These are phyloP conservation scores for Drosophila pallidifrons DNA, from an alignment of 1,140 invertebrate genomes.

Conservation along the genomic window DNA sequence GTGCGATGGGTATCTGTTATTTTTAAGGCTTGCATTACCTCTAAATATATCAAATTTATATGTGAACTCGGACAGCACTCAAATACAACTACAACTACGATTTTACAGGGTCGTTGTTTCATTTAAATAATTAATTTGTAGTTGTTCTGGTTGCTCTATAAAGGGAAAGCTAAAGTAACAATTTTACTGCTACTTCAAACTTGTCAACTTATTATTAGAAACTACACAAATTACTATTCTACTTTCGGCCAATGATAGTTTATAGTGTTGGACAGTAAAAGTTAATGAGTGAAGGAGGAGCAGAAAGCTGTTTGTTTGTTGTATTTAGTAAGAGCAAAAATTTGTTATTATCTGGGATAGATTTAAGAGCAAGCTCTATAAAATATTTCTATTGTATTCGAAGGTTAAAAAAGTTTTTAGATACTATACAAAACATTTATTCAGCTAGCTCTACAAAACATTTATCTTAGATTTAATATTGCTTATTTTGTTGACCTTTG, in stretches of 20 bases:
- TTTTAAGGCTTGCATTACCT: background rate
- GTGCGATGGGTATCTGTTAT: background rate
- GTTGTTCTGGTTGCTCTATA: background rate
- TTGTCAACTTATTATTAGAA: conserved; percentile 3
- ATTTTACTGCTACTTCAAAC: background rate
- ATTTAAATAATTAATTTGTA: conserved; percentile 14
- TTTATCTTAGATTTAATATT: no score
- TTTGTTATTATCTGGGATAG: no score
- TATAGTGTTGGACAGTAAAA: background rate
- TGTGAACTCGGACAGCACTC: conserved; percentile 12
- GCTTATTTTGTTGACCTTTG: no score
- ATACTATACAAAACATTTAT: no score
- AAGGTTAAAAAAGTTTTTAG: no score
- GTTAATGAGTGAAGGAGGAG: background rate
- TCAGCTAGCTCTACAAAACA: no score
- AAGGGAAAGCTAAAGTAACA: background rate
- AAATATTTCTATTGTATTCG: no score
- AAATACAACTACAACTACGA: background rate
- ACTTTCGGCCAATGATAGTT: background rate
- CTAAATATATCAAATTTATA: conserved; percentile 29
- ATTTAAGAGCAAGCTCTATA: no score
- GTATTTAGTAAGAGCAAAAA: no score
- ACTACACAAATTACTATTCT: background rate
- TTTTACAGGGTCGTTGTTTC: background rate
- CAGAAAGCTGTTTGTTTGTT: no score